Conservation (phyloP, 2,888 invertebrate species). For the Drosophila mulleri region DNA sequence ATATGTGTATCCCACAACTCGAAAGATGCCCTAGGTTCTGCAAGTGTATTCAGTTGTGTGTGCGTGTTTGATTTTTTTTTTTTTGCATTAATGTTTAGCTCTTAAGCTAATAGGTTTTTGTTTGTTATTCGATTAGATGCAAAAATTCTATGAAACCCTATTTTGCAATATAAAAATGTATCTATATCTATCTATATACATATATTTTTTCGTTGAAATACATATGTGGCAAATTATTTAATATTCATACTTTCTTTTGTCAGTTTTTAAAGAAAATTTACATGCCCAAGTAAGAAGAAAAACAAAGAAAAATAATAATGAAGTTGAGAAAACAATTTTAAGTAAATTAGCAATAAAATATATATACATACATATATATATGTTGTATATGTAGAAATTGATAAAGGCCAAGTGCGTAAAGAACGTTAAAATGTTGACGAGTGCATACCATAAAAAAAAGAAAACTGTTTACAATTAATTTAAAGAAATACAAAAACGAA, state of each 20-base stretch:
- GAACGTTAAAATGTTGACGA: slow-evolving; percentile 54
- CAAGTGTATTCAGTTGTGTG: slow-evolving; percentile 24
- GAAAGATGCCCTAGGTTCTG: neutral
- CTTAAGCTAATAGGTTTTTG: slow-evolving; percentile 9
- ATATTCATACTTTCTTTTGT: slow-evolving; percentile 4
- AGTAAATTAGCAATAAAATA: slow-evolving; percentile 65
- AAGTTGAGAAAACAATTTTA: slow-evolving; percentile 64
- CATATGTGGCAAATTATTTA: slow-evolving; percentile 19
- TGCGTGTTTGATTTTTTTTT: slow-evolving; percentile 3
- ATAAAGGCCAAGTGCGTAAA: slow-evolving; percentile 52
- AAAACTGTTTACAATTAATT: slow-evolving; percentile 72
- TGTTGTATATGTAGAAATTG: slow-evolving; percentile 31
- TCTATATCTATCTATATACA: neutral
- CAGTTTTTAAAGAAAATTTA: slow-evolving; percentile 29
- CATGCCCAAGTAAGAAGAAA: slow-evolving; percentile 43
- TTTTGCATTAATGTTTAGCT: slow-evolving; percentile 32
- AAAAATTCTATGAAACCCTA: slow-evolving; percentile 16
- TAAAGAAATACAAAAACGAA: slow-evolving; percentile 29
- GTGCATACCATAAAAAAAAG: slow-evolving; percentile 42
- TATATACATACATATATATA: slow-evolving; percentile 34
- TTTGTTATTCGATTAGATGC: slow-evolving; percentile 25
- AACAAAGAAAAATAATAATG: slow-evolving; percentile 50
- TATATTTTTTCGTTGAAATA: slow-evolving; percentile 4
- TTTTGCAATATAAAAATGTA: slow-evolving; percentile 33
- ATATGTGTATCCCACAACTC: neutral